These are phyloP conservation scores for Engystomops pustulosus DNA, from an alignment of 2,113 vertebrate species.

Conservation along the genomic window DNA sequence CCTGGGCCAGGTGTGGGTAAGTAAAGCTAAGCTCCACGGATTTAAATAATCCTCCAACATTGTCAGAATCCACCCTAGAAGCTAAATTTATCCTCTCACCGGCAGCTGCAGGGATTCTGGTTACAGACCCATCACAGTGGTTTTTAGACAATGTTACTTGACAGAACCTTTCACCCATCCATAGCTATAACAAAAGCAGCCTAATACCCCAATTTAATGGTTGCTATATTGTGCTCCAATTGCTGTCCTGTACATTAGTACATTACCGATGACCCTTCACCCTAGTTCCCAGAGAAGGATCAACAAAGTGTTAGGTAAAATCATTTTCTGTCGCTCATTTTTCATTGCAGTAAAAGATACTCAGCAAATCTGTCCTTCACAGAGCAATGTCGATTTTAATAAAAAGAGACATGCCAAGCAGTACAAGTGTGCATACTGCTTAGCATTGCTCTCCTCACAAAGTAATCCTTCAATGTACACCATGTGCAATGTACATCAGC, in stretches of 20 bases:
- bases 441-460: neutral
- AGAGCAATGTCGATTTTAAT: neutral
- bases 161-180: slow-evolving; percentile 30
- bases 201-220: neutral
- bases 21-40: neutral
- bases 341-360: neutral
- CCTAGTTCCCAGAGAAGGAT: neutral
- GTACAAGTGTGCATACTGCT: neutral
- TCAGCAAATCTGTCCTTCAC: neutral
- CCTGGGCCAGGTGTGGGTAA: slow-evolving; percentile 36
- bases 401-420: neutral
- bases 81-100: slow-evolving; percentile 49
- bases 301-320: slow-evolving; percentile 16
- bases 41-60: slow-evolving; percentile 53
- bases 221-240: neutral
- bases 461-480: neutral
- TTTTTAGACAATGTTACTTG: slow-evolving; percentile 48
- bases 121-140: slow-evolving; percentile 21
- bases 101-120: slow-evolving; percentile 47
- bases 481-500: neutral
- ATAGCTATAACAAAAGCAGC: slow-evolving; percentile 7
- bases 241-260: no score
- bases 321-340: slow-evolving; percentile 10
- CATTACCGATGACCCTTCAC: slow-evolving; percentile 42
- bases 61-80: slow-evolving; percentile 43